phyloP scores from a whole-genome alignment of 1,140 invertebrate species.

The Reticulitermes speratus region DNA sequence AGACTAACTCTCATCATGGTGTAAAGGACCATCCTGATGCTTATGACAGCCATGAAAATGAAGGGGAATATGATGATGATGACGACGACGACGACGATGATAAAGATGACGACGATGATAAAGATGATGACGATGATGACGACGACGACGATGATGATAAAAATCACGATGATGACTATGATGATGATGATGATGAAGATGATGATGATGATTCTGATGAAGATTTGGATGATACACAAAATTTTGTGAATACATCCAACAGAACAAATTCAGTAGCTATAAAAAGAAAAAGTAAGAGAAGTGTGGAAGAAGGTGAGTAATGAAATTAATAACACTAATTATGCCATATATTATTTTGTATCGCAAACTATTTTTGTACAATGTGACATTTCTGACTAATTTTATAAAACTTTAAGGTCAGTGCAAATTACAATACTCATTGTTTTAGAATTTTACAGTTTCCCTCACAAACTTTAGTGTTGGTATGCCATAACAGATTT shows the following conservation, averaged over 20 bases:
- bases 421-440: too few relatives aligned
- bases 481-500: too few relatives aligned
- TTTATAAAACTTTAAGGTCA: too few relatives aligned
- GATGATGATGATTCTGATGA: not conserved
- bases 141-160: not conserved
- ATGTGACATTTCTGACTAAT: too few relatives aligned
- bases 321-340: not conserved
- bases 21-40: not conserved
- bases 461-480: too few relatives aligned
- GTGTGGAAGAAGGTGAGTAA: not conserved
- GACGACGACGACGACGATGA: not conserved
- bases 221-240: not conserved
- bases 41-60: not conserved
- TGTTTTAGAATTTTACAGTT: too few relatives aligned
- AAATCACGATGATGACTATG: not conserved
- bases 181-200: not conserved
- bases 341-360: too few relatives aligned
- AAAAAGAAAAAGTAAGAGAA: not conserved
- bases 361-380: too few relatives aligned
- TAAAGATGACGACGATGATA: not conserved
- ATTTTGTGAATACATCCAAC: not conserved
- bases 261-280: not conserved
- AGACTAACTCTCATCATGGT: not conserved
- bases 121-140: not conserved
- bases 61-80: not conserved